Percentiles rank a stretch among this genome's conserved stretches.
Evolutionary conservation across 2,888 invertebrate genomes (phyloP).

Genomic region (Ariolimax columbianus): DNA sequence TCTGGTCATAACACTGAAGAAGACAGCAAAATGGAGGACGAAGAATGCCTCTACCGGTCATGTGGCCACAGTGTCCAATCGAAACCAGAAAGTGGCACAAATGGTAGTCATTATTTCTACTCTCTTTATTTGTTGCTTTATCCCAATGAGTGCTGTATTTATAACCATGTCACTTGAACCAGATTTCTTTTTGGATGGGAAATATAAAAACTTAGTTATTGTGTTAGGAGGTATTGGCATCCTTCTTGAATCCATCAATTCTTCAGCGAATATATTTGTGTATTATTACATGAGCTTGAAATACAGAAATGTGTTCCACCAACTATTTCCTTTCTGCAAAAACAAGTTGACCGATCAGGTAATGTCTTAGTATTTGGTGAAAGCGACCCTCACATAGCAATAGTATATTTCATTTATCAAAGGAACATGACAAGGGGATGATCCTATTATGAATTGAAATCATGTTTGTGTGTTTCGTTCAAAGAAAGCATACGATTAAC

Average conservation of each 20-base stretch:
- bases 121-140: not conserved
- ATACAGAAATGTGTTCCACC: not conserved
- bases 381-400: too few relatives aligned
- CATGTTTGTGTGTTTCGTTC: too few relatives aligned
- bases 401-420: too few relatives aligned
- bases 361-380: too few relatives aligned
- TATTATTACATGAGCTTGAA: not conserved
- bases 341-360: too few relatives aligned
- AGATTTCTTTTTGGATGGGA: not conserved
- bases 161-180: not conserved
- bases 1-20: not conserved
- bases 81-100: not conserved
- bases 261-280: not conserved
- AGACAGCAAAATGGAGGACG: not conserved
- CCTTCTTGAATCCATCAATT: not conserved
- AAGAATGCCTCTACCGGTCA: not conserved
- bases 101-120: not conserved
- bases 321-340: too few relatives aligned
- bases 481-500: too few relatives aligned
- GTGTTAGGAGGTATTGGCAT: not conserved
- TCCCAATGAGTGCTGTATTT: not conserved
- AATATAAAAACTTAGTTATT: not conserved
- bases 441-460: too few relatives aligned
- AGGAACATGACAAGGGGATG: too few relatives aligned
- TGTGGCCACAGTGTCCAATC: not conserved